A percentile compares a stretch with the other conserved stretches of the same genome.
These are phyloP conservation scores for Triplophysa bombifrons DNA, from an alignment of 2,797 vertebrate species.

Conservation along the genomic window DNA sequence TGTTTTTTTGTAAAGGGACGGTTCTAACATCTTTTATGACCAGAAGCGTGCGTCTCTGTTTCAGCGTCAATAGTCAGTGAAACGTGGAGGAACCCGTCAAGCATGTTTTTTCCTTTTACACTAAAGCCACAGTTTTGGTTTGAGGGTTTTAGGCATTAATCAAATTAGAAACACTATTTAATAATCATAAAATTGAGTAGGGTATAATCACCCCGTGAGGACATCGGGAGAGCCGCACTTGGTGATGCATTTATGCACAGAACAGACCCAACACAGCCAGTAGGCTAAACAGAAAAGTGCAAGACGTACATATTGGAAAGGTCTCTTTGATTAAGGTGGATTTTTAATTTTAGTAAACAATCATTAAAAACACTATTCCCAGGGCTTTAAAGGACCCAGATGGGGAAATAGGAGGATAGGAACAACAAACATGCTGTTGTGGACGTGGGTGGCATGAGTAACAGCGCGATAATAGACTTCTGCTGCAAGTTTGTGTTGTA, in stretches of 20 bases:
- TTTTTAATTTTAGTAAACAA: constrained; percentile 71
- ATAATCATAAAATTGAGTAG: constrained; percentile 8
- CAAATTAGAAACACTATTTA: background rate
- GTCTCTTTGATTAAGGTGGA: constrained; percentile 68
- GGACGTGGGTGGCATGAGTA: background rate
- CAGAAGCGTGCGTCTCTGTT: background rate
- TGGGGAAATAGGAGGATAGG: constrained; percentile 46
- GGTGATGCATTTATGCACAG: background rate
- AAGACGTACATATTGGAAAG: constrained; percentile 68
- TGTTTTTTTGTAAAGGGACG: too few relatives aligned
- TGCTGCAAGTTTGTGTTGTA: background rate
- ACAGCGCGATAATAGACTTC: background rate
- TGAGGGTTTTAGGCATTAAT: background rate
- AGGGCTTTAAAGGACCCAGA: constrained; percentile 60
- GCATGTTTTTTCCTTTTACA: background rate
- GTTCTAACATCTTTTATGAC: background rate
- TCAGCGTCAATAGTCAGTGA: background rate
- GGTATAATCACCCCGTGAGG: background rate
- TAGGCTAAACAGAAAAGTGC: constrained; percentile 67
- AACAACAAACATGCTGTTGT: background rate
- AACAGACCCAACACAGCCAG: constrained; percentile 50
- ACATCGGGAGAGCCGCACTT: background rate
- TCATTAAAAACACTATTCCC: constrained; percentile 70
- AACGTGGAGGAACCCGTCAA: background rate
- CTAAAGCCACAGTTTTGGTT: background rate